Percentiles rank a stretch among this genome's conserved stretches.
Evolutionary conservation across 2,888 invertebrate species (phyloP).

Genomic region (Pyralis farinalis): DNA sequence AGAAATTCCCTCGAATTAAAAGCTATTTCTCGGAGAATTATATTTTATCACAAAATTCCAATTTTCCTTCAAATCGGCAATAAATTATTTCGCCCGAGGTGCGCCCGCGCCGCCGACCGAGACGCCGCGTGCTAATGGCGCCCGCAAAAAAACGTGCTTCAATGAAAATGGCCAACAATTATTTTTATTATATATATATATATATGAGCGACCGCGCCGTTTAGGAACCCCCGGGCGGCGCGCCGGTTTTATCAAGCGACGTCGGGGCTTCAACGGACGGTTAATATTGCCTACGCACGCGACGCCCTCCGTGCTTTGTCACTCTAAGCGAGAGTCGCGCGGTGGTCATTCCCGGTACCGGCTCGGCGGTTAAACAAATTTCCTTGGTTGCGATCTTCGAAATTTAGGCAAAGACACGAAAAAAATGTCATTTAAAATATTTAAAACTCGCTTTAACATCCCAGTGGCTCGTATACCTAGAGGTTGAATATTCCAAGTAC

Average conservation of each 20-base stretch:
- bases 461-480: no score
- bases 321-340: no score
- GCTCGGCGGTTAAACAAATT: no score
- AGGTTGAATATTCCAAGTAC: no score
- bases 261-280: not conserved
- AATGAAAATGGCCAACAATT: constrained; percentile 63
- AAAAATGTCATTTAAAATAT: no score
- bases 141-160: constrained; percentile 42
- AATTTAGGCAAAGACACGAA: no score
- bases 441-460: no score
- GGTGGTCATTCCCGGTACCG: no score
- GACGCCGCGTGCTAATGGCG: constrained; percentile 49
- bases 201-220: constrained; percentile 27
- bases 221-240: constrained; percentile 29
- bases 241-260: not conserved
- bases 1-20: constrained; percentile 27
- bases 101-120: constrained; percentile 48
- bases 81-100: constrained; percentile 61
- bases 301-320: not conserved
- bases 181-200: constrained; percentile 45
- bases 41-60: constrained; percentile 58
- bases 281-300: constrained; percentile 3
- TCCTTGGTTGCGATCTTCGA: no score
- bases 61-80: constrained; percentile 66
- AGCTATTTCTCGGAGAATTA: constrained; percentile 31